These are phyloP conservation scores for Baryphthengus martii DNA, from an alignment of 2,113 vertebrate species.

Conservation along the genomic window DNA sequence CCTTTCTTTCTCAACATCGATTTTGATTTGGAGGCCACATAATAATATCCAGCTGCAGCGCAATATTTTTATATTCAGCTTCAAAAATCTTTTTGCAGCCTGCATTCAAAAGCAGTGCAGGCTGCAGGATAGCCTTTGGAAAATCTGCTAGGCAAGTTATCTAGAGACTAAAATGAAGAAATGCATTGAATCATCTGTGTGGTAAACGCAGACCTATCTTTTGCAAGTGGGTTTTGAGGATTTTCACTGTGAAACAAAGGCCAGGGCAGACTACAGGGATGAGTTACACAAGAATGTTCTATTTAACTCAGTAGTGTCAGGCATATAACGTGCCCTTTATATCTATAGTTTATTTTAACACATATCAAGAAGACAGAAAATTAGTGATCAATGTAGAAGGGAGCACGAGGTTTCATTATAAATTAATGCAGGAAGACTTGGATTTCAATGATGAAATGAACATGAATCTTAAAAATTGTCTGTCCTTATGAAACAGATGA, in stretches of 20 bases:
- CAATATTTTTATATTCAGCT: background rate
- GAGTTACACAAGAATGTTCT: slow-evolving; percentile 51
- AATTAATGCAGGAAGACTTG: slow-evolving; percentile 58
- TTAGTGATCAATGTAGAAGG: slow-evolving; percentile 61
- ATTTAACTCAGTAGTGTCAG: slow-evolving; percentile 58
- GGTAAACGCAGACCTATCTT: background rate
- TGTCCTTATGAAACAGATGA: slow-evolving; percentile 61
- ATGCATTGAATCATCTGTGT: background rate
- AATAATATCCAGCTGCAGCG: background rate
- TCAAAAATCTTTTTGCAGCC: background rate
- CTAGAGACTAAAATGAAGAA: background rate
- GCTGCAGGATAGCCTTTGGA: background rate
- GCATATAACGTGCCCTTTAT: slow-evolving; percentile 62
- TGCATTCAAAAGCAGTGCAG: background rate
- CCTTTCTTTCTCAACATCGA: background rate
- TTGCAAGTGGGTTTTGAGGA: background rate
- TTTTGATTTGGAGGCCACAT: slow-evolving; percentile 27
- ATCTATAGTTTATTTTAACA: slow-evolving; percentile 71
- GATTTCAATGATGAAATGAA: slow-evolving; percentile 64
- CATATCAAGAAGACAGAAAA: slow-evolving; percentile 66
- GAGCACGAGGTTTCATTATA: slow-evolving; percentile 62
- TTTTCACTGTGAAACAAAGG: slow-evolving; percentile 27
- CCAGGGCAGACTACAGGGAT: background rate
- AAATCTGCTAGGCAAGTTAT: background rate
- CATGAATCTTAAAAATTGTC: slow-evolving; percentile 68